Conservation (phyloP, 1,140 invertebrate species). For the Pomacea maculata region DNA sequence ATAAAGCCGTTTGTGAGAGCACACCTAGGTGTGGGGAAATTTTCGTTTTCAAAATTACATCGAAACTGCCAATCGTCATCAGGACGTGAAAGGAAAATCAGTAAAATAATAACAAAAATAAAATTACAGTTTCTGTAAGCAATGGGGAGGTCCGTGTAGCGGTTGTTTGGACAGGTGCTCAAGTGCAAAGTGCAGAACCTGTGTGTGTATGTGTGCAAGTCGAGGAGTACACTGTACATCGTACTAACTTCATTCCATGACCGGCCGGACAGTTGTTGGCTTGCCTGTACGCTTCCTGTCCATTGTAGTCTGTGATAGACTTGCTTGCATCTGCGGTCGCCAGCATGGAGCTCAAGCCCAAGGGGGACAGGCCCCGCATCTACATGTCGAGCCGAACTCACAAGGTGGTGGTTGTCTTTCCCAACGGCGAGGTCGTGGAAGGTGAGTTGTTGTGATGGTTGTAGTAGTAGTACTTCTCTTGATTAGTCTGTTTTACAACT, state of each 20-base stretch:
- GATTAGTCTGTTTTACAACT: neutral
- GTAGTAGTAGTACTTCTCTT: neutral
- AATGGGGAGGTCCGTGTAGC: no score
- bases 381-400: constrained; percentile 61
- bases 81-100: no score
- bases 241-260: neutral
- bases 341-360: constrained; percentile 33
- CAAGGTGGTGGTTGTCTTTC: constrained; percentile 60
- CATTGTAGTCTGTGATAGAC: no score
- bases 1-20: no score
- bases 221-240: neutral
- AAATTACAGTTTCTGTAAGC: no score
- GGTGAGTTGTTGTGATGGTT: constrained; percentile 42
- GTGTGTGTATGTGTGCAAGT: neutral
- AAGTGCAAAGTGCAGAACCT: neutral
- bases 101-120: no score
- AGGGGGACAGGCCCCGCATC: constrained; percentile 54
- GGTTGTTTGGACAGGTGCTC: neutral
- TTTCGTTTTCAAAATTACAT: no score
- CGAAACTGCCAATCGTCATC: no score
- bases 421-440: constrained; percentile 61
- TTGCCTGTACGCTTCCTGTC: neutral
- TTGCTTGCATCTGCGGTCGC: neutral
- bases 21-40: no score
- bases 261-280: neutral